Evolutionary conservation across 2,113 vertebrate genomes (phyloP).

Genomic region (Tragelaphus scriptus): DNA sequence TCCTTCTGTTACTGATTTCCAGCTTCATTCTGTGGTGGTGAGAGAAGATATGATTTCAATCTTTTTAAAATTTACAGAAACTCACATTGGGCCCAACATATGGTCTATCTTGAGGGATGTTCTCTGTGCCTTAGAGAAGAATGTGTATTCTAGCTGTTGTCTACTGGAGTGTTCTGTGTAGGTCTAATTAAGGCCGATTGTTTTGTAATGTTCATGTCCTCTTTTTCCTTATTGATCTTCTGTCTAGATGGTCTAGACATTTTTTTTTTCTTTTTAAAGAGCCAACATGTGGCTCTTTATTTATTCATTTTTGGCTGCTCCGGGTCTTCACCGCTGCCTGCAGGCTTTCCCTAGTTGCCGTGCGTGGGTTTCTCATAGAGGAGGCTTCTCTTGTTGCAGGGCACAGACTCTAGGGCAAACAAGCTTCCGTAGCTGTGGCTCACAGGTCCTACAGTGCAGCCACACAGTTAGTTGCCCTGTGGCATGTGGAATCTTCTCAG

Average conservation of each 20-base stretch:
- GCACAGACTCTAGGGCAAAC: not conserved
- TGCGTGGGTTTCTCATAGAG: not conserved
- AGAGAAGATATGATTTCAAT: not conserved
- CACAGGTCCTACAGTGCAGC: not conserved
- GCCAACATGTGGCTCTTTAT: not conserved
- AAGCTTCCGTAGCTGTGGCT: not conserved
- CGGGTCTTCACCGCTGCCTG: not conserved
- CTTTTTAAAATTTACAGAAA: conserved; percentile 12
- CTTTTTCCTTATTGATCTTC: not conserved
- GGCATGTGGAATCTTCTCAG: not conserved
- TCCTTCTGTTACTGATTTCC: conserved; percentile 2
- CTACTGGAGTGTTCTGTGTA: not conserved
- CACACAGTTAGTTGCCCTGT: not conserved
- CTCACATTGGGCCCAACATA: not conserved
- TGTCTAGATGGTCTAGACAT: not conserved
- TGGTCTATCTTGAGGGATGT: not conserved
- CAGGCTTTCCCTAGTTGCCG: not conserved
- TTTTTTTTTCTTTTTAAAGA: not conserved
- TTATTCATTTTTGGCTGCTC: not conserved
- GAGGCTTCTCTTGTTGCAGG: not conserved
- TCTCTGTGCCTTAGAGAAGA: not conserved
- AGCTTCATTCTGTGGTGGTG: not conserved
- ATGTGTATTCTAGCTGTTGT: not conserved
- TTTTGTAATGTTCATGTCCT: not conserved
- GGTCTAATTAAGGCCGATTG: not conserved